phyloP scores from a whole-genome alignment of 1,140 invertebrate genomes.

The Drosophila miranda region DNA sequence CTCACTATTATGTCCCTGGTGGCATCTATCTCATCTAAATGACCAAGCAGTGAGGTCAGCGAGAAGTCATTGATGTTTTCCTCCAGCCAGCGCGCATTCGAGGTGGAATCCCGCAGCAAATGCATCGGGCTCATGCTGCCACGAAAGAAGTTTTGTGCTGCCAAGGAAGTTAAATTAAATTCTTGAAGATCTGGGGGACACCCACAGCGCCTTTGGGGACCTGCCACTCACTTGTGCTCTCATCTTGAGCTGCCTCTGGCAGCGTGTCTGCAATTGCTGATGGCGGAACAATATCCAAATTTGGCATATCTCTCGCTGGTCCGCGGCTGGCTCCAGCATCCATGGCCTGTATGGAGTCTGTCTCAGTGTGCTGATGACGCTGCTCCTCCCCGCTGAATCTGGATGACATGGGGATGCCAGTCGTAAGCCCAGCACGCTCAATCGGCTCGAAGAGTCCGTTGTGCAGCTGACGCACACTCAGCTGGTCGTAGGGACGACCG shows the following conservation, averaged over 20 bases:
- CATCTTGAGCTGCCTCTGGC: conserved; percentile 59
- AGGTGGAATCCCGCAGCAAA: conserved; percentile 86
- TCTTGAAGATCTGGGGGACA: no score
- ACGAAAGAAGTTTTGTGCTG: conserved; percentile 66
- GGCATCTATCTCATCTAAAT: conserved; percentile 85
- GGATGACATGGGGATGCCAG: background rate
- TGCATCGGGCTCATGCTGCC: conserved; percentile 88
- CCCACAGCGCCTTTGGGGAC: no score
- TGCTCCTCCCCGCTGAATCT: background rate
- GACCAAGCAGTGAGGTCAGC: conserved; percentile 90
- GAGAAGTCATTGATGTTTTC: conserved; percentile 91
- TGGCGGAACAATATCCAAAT: conserved; percentile 31
- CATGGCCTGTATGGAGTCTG: background rate
- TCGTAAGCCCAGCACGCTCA: conserved; percentile 15
- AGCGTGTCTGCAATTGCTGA: conserved; percentile 21
- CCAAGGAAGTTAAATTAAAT: background rate
- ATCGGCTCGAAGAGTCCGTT: conserved; percentile 66
- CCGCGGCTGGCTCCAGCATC: background rate
- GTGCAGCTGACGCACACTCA: conserved; percentile 59
- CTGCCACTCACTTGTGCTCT: conserved; percentile 59
- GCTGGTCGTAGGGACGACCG: conserved; percentile 55
- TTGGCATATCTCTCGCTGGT: conserved; percentile 42
- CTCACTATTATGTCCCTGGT: conserved; percentile 74
- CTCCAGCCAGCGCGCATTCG: conserved; percentile 87
- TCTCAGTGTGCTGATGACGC: background rate